Evolutionary conservation across 2,797 vertebrate species (phyloP).

Genomic region (Benthosema pterotum): DNA sequence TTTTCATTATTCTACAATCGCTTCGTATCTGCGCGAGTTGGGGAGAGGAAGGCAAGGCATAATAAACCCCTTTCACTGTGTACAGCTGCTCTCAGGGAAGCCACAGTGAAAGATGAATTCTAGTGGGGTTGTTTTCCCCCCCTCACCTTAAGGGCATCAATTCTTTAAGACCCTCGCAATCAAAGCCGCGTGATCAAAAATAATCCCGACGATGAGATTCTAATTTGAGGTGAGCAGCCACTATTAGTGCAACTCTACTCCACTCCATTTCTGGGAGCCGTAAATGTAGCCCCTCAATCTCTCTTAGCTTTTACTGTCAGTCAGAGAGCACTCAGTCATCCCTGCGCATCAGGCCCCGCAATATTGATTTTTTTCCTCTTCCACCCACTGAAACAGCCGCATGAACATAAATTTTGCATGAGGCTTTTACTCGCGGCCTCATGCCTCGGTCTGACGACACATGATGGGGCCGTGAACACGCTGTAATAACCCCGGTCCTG

Average conservation of each 20-base stretch:
- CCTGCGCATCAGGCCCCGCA: slow-evolving; percentile 93
- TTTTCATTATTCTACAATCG: slow-evolving; percentile 83
- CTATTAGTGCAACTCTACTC: slow-evolving; percentile 89
- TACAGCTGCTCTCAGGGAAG: slow-evolving; percentile 44
- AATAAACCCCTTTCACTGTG: slow-evolving; percentile 85
- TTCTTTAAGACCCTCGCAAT: slow-evolving; percentile 86
- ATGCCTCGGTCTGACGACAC: slow-evolving; percentile 94
- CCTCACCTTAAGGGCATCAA: slow-evolving; percentile 82
- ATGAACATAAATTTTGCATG: slow-evolving; percentile 99
- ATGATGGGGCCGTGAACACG: slow-evolving; percentile 92
- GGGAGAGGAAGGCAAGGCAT: slow-evolving; percentile 85
- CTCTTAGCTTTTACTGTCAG: slow-evolving; percentile 99
- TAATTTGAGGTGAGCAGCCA: slow-evolving; percentile 92
- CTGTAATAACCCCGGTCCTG: slow-evolving; percentile 89
- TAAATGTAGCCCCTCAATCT: slow-evolving; percentile 92
- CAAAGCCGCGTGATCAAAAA: slow-evolving; percentile 89
- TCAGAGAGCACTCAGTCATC: slow-evolving; percentile 98
- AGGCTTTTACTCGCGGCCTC: slow-evolving; percentile 93
- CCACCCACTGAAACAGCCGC: slow-evolving; percentile 98
- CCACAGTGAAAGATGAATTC: slow-evolving; percentile 83
- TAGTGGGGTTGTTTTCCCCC: slow-evolving; percentile 76
- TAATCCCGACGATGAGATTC: slow-evolving; percentile 90
- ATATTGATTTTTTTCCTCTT: slow-evolving; percentile 98
- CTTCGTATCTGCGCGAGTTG: slow-evolving; percentile 70
- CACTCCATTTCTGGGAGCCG: slow-evolving; percentile 87